Conservation (phyloP, 2,888 invertebrate genomes). For the Dynastes hyllus region DNA sequence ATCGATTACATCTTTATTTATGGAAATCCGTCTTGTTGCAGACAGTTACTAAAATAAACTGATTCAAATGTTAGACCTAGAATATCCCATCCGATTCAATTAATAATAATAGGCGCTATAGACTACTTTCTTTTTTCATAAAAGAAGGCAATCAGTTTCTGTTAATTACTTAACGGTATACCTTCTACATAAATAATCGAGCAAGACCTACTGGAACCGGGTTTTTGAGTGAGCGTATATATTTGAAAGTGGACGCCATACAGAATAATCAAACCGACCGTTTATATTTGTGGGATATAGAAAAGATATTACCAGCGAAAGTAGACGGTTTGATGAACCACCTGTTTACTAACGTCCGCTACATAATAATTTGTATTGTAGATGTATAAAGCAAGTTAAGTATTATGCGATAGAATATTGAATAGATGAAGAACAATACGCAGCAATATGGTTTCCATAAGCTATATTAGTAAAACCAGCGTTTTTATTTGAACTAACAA, state of each 20-base stretch:
- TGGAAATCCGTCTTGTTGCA: not conserved
- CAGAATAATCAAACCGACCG: not conserved
- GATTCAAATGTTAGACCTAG: not conserved
- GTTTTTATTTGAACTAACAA: too few relatives aligned
- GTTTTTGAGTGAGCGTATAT: conserved; percentile 32
- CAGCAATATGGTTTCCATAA: too few relatives aligned
- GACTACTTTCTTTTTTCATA: not conserved
- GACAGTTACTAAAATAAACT: not conserved
- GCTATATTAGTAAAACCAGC: too few relatives aligned
- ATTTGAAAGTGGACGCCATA: conserved; percentile 38
- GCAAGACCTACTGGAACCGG: not conserved
- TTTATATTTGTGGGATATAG: conserved; percentile 1
- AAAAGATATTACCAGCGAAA: conserved; percentile 12
- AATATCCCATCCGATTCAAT: not conserved
- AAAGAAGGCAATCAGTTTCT: conserved; percentile 8
- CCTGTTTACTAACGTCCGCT: not conserved
- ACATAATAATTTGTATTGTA: conserved; percentile 12
- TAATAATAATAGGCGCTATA: not conserved
- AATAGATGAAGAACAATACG: not conserved
- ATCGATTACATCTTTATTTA: not conserved
- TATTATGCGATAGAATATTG: not conserved
- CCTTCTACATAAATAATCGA: conserved; percentile 3
- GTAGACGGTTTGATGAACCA: not conserved
- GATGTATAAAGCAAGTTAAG: not conserved
- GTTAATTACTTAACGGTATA: conserved; percentile 30